Evolutionary conservation across 2,113 vertebrate species (phyloP).

Genomic region (Phocoena sinus): DNA sequence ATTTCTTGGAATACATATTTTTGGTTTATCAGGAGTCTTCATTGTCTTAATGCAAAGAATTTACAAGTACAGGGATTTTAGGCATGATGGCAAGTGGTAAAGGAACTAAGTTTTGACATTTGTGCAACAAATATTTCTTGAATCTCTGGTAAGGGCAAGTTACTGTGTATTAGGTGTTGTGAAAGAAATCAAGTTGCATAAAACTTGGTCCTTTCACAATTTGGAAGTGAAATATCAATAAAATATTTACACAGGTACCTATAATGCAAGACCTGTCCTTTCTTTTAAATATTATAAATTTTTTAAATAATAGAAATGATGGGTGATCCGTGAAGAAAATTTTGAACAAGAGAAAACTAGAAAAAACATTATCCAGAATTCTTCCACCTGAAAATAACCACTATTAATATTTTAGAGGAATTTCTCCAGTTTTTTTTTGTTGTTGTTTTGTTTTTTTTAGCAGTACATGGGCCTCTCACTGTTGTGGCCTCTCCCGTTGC

Average conservation of each 20-base stretch:
- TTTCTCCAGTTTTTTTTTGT: background rate
- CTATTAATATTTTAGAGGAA: background rate
- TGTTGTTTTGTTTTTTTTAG: too few species aligned
- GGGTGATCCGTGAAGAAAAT: background rate
- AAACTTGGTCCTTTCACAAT: background rate
- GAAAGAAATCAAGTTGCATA: background rate
- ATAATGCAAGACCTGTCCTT: background rate
- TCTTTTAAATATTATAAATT: background rate
- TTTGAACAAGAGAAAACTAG: background rate
- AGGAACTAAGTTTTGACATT: background rate
- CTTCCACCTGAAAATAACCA: background rate
- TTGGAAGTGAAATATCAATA: background rate
- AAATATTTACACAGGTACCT: background rate
- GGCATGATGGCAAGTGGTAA: background rate
- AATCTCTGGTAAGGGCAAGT: background rate
- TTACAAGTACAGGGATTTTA: background rate
- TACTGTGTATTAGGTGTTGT: background rate
- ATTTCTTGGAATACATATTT: background rate
- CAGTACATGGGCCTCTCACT: too few species aligned
- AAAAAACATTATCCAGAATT: background rate
- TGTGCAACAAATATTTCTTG: background rate
- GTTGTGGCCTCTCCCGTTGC: too few species aligned
- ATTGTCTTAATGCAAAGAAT: background rate
- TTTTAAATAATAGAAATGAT: background rate
- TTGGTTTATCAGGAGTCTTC: background rate